phyloP scores from a whole-genome alignment of 1,140 invertebrate species.

The Trachymyrmex cornetzi region DNA sequence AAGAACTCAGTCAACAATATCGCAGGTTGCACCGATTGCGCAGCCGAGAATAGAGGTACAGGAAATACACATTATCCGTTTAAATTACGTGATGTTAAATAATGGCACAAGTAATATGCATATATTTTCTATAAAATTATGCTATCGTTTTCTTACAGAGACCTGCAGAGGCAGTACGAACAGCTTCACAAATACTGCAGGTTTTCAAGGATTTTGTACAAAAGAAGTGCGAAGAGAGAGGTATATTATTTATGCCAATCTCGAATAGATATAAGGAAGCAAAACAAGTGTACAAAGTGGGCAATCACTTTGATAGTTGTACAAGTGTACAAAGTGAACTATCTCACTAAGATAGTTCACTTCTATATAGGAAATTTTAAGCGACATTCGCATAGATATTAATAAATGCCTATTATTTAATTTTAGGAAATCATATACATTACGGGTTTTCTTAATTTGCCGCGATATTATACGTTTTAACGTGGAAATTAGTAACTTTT shows the following conservation, averaged over 20 bases:
- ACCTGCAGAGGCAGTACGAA: slow-evolving; percentile 89
- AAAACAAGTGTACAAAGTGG: slow-evolving; percentile 95
- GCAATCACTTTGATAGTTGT: too few species aligned
- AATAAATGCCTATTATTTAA: too few species aligned
- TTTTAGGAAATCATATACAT: too few species aligned
- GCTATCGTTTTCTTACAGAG: slow-evolving; percentile 82
- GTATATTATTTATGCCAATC: slow-evolving; percentile 96
- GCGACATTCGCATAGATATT: too few species aligned
- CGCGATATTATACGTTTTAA: too few species aligned
- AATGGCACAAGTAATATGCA: not conserved
- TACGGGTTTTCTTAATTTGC: too few species aligned
- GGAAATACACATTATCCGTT: not conserved
- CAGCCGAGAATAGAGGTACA: slow-evolving; percentile 86
- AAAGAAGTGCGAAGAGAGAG: slow-evolving; percentile 94
- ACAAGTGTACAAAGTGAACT: too few species aligned
- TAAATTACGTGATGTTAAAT: not conserved
- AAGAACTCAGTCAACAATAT: slow-evolving; percentile 84
- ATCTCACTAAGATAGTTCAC: too few species aligned
- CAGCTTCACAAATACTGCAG: slow-evolving; percentile 88
- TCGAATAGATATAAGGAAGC: slow-evolving; percentile 93
- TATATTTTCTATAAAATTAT: not conserved
- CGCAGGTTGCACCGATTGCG: slow-evolving; percentile 88
- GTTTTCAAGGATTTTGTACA: slow-evolving; percentile 97
- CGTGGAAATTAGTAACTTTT: too few species aligned
- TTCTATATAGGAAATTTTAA: too few species aligned